Base-by-base conservation (phyloP, 2,888 invertebrate genomes). In the Heliconius ethilla region DNA sequence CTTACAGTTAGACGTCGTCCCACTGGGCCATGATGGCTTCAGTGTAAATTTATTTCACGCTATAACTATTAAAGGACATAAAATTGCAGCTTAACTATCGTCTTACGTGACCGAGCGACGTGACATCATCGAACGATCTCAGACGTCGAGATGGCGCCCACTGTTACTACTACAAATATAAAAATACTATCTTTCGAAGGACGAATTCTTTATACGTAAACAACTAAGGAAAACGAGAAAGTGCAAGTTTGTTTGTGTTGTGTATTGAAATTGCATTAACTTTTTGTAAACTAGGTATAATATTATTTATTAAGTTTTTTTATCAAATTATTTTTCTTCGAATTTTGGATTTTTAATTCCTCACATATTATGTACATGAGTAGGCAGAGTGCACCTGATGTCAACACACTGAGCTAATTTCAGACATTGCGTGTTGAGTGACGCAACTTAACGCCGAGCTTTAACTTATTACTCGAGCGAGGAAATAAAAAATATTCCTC, bases 71-170 rank as follows among this genome's bases (percentile, higher is more conserved):
- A 55, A 74, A 40, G 45, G 11, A 74, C 65, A 29, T 65, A 74
- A 74, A 45, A 62, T 27, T 63, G 63, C 45, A 63, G 27, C 37
- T 74, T 74, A 74, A 63, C 37, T 45, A 59, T 25, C 70, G 37
- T 51, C 55, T 40, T 72, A 78, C 73, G 75, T 66, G 79, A 79
- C 75, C 72, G 62, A 69, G 72, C 62, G 67, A 76, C 79, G 76
- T 82, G 82, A 82, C 82, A 82, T 82, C 82, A 82, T 80, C 79
- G 69, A 33, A 29, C 73, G 79, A 72, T 73, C 79, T 79, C 75
- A 75, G 79, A 79, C 82, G 80, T 75, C 82, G 63, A 70, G 65
- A 45, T 75, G 82, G 81, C 82, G 81, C 77, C 80, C 79, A 66
- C 76, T 45, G 37, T 74, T 74, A 74, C 74, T 59, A 73, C 55